Percentiles rank a stretch among this genome's conserved stretches.
Evolutionary conservation across 2,888 invertebrate genomes (phyloP).

Genomic region (Stegana nigrithorax): DNA sequence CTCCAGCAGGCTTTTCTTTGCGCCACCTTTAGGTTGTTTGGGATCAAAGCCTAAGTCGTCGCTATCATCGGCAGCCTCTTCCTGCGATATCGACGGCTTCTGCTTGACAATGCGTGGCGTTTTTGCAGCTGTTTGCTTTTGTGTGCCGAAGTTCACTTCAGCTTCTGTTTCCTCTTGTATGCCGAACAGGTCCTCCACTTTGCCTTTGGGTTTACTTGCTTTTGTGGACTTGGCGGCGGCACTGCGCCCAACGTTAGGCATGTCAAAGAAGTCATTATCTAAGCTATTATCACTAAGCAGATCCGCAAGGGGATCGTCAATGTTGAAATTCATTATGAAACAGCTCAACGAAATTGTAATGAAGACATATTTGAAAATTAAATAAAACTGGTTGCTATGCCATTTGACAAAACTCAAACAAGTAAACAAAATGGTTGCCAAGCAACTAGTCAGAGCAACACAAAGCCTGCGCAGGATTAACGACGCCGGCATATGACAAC

Average conservation of each 20-base stretch:
- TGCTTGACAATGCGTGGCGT: constrained; percentile 51
- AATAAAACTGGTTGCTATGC: neutral
- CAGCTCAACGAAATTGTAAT: neutral
- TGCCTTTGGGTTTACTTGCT: constrained; percentile 43
- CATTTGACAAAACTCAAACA: neutral
- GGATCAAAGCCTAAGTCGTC: constrained; percentile 68
- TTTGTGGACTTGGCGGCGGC: constrained; percentile 24
- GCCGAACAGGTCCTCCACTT: constrained; percentile 67
- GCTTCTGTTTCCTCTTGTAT: constrained; percentile 59
- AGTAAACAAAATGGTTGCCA: neutral
- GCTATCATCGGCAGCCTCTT: constrained; percentile 44
- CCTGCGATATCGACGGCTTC: constrained; percentile 44
- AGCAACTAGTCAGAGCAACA: neutral
- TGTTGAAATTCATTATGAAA: constrained; percentile 71
- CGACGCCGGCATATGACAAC: neutral
- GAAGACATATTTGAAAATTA: neutral
- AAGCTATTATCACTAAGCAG: constrained; percentile 76
- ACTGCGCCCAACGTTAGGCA: constrained; percentile 29
- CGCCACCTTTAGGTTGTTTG: constrained; percentile 61
- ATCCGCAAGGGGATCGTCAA: constrained; percentile 76
- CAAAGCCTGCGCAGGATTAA: neutral
- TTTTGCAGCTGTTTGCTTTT: constrained; percentile 35
- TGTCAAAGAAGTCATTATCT: constrained; percentile 79
- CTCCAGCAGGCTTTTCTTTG: constrained; percentile 40
- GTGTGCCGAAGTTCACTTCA: constrained; percentile 23